Conservation (phyloP, 2,797 vertebrate genomes). For the Lophotriccus pileatus region DNA sequence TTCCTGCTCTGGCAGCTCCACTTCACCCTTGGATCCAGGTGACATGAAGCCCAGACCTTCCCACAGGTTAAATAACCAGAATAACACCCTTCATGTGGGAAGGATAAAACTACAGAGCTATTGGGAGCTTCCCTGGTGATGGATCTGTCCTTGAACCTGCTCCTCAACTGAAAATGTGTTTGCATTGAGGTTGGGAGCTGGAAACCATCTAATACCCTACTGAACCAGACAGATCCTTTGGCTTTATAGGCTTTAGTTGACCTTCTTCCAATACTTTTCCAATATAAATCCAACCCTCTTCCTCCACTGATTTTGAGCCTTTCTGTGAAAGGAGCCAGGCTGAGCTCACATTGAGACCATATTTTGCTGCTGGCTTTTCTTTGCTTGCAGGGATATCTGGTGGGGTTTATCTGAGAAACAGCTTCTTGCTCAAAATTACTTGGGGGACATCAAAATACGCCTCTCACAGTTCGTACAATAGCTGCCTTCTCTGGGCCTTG, state of each 20-base stretch:
- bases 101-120: background rate
- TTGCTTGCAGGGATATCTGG: background rate
- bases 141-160: background rate
- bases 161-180: background rate
- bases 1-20: background rate
- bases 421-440: constrained; percentile 6
- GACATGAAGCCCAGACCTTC: background rate
- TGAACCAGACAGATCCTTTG: background rate
- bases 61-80: background rate
- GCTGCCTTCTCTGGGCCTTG: constrained; percentile 44
- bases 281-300: background rate
- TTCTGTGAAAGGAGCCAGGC: background rate
- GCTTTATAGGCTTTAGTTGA: background rate
- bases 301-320: background rate
- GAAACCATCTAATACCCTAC: background rate
- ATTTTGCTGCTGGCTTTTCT: background rate
- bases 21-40: background rate
- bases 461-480: background rate
- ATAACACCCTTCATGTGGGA: background rate
- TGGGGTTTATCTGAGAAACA: background rate
- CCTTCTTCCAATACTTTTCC: background rate
- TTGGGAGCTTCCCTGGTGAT: background rate
- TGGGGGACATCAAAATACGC: background rate
- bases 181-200: background rate
- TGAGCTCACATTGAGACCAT: background rate